Percentiles rank a stretch among this genome's conserved stretches.
Evolutionary conservation across 2,888 invertebrate species (phyloP).

Genomic region (Dicranocentrus wangi): DNA sequence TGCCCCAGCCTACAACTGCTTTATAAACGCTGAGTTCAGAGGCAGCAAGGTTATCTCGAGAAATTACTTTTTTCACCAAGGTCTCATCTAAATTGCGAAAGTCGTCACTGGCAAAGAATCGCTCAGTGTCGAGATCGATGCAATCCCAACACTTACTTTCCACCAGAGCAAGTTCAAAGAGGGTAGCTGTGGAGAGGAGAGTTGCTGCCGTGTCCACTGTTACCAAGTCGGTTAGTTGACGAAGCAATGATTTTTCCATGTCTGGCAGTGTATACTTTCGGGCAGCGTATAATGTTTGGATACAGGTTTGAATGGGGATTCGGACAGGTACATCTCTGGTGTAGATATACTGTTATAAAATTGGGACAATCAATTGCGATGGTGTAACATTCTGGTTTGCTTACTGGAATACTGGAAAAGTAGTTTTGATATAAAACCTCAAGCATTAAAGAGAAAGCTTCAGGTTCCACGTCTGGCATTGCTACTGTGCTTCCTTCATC

Average conservation of each 20-base stretch:
- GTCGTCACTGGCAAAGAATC: not conserved
- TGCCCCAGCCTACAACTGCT: not conserved
- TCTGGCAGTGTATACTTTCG: not conserved
- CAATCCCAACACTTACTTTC: conserved; percentile 6
- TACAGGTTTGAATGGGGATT: conserved; percentile 1
- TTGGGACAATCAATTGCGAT: not conserved
- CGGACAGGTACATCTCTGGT: not conserved
- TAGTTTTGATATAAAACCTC: not conserved
- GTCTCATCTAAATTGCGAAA: not conserved
- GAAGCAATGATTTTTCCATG: not conserved
- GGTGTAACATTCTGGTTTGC: not conserved
- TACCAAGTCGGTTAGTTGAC: not conserved
- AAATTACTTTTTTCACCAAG: not conserved
- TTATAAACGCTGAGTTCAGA: conserved; percentile 1
- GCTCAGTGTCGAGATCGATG: not conserved
- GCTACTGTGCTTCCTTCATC: not conserved
- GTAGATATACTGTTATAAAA: conserved; percentile 11
- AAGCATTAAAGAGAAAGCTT: not conserved
- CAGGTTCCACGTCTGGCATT: not conserved
- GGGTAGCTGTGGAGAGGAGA: not conserved
- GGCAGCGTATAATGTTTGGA: not conserved
- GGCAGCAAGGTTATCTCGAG: not conserved
- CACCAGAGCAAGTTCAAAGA: not conserved
- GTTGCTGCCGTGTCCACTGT: not conserved
- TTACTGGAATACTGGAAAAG: not conserved